Base-by-base conservation (phyloP, 2,888 invertebrate species). In the Eupeodes luniger region DNA sequence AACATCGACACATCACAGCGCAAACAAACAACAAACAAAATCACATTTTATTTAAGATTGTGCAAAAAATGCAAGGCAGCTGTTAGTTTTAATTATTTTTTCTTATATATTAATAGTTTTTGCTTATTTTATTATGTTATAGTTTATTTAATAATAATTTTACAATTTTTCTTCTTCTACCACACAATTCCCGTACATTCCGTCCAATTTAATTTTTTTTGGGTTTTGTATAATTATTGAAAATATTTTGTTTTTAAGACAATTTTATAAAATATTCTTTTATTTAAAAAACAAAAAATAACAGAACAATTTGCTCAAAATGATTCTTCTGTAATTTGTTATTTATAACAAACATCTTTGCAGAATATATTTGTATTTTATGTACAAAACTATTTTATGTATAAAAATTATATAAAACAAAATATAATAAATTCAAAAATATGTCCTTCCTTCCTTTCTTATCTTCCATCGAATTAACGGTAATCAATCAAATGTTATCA, bases 321-420 rank as follows among this genome's bases (percentile, higher is more conserved):
- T 85, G 88, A 69, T 81, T 88, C 88, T 88, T 88, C 88, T 88
- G 88, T 72, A 27, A 40, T 72, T 84, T 76, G 80, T 76, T 64
- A 61, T n/a, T 78, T 44, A 66, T 12, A 78, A 55, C 14, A 40
- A 69, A 69, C 66, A 74, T 75, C 53, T 72, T 34, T 47, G 57
- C 62, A 77, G 10, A 81, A 59, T 36, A n/a, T 53, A 53, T 67
- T 49, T 77, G 76, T 66, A 85, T 85, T 74, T 76, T 66, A 76
- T 81, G 67, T 62, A 76, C 14, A 62, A 16, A 70, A 74, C 19
- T 64, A 81, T 84, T 72, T 85, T 81, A 70, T 81, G 27, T 27
- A 27, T 27, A 27, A 27, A 70, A 74, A 27, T 3, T 27, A 53
- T 64, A 66, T 47, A 14, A 79, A 74, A 66, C 9, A 16, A 72